Conservation (phyloP, 2,888 invertebrate genomes). For the Calameuta filiformis region DNA sequence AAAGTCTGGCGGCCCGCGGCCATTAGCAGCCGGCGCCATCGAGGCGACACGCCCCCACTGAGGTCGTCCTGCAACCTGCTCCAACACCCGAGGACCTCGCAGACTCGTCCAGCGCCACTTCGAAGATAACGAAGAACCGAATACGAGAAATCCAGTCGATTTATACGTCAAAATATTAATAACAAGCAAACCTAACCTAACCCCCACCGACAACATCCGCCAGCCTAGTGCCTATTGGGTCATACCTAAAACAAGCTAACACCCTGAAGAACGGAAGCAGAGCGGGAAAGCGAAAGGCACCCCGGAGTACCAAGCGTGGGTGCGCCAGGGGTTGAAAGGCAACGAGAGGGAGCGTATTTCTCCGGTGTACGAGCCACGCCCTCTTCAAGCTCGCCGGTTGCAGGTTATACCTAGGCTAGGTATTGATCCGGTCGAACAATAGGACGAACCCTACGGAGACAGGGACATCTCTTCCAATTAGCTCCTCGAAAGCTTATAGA, state of each 20-base stretch:
- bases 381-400: conserved; percentile 58
- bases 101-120: background rate
- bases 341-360: conserved; percentile 51
- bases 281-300: conserved; percentile 35
- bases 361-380: conserved; percentile 64
- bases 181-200: background rate
- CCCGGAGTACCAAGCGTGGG: conserved; percentile 6
- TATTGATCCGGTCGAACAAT: conserved; percentile 64
- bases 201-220: background rate
- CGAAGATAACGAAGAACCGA: background rate
- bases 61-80: conserved; percentile 56
- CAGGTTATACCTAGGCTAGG: conserved; percentile 57
- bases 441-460: conserved; percentile 59
- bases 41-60: conserved; percentile 65
- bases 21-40: conserved; percentile 67
- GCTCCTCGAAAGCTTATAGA: conserved; percentile 22
- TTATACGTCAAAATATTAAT: background rate
- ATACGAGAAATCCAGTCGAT: background rate
- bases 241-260: background rate
- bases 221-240: background rate
- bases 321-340: background rate
- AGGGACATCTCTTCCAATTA: conserved; percentile 57
- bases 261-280: background rate
- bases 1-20: conserved; percentile 67
- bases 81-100: conserved; percentile 39